A percentile compares a stretch with the other conserved stretches of the same genome.
phyloP scores from a whole-genome alignment of 2,888 invertebrate genomes.

The Drepanosiphum platanoidis region DNA sequence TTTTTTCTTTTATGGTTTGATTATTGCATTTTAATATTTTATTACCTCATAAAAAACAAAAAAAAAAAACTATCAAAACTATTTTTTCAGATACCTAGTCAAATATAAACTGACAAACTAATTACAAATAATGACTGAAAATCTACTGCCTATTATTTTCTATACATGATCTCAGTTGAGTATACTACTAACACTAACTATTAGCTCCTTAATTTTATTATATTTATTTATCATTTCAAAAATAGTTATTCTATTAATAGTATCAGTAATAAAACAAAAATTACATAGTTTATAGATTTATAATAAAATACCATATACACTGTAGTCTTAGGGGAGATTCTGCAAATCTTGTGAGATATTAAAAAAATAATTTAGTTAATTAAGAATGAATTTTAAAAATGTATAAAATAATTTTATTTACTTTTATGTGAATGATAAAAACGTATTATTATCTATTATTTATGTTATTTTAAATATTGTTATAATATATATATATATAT shows the following conservation, averaged over 20 bases:
- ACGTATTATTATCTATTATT: not conserved
- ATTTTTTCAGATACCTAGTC: not conserved
- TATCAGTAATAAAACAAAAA: not conserved
- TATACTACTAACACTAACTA: not conserved
- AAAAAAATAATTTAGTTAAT: not conserved
- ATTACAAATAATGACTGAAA: not conserved
- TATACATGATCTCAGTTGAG: not conserved
- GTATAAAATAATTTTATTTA: not conserved
- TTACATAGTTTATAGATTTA: not conserved
- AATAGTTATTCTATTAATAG: not conserved
- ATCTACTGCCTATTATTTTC: not conserved
- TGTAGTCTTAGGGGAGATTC: not conserved
- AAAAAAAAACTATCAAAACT: too few relatives aligned
- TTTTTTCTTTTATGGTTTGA: too few relatives aligned
- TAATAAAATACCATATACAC: not conserved
- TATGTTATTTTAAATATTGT: not conserved
- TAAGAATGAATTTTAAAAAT: not conserved
- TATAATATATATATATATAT: too few relatives aligned
- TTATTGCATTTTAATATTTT: too few relatives aligned
- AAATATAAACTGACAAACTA: not conserved
- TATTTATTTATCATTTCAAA: not conserved
- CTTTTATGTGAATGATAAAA: not conserved
- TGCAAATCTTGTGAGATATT: not conserved
- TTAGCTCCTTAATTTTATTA: not conserved
- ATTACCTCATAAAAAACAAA: too few relatives aligned